Evolutionary conservation across 2,113 vertebrate genomes (phyloP).

Genomic region (Dasypus novemcinctus): DNA sequence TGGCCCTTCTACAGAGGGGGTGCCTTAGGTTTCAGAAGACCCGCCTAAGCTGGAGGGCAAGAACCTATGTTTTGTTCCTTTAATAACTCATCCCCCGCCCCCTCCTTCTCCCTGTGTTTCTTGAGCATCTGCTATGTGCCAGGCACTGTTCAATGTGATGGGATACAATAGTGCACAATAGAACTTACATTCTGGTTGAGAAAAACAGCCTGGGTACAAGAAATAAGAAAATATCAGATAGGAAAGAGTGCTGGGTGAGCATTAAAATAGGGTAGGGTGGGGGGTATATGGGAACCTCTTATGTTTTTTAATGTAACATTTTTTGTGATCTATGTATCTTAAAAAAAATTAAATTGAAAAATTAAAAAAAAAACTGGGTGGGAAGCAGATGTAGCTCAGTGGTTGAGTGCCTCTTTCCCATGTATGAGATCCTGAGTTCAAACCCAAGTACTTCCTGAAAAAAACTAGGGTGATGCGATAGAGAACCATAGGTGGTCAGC

Average conservation of each 20-base stretch:
- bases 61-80: slow-evolving; percentile 19
- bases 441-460: too few species aligned
- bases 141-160: neutral
- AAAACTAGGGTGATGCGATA: neutral
- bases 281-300: too few species aligned
- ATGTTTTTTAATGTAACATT: too few species aligned
- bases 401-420: too few species aligned
- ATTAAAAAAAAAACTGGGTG: too few species aligned
- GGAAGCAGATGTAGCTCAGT: too few species aligned
- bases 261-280: neutral
- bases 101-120: neutral
- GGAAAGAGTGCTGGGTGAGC: neutral
- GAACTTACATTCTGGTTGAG: neutral
- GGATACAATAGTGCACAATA: neutral
- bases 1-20: neutral
- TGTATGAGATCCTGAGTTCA: too few species aligned
- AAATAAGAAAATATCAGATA: neutral
- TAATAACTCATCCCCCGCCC: neutral
- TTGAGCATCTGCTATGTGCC: too few species aligned
- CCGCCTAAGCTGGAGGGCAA: neutral
- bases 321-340: too few species aligned
- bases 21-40: neutral
- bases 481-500: neutral
- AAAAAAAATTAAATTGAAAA: too few species aligned
- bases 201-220: neutral